Evolutionary conservation across 1,140 invertebrate species (phyloP).

Genomic region (Triops cancriformis): DNA sequence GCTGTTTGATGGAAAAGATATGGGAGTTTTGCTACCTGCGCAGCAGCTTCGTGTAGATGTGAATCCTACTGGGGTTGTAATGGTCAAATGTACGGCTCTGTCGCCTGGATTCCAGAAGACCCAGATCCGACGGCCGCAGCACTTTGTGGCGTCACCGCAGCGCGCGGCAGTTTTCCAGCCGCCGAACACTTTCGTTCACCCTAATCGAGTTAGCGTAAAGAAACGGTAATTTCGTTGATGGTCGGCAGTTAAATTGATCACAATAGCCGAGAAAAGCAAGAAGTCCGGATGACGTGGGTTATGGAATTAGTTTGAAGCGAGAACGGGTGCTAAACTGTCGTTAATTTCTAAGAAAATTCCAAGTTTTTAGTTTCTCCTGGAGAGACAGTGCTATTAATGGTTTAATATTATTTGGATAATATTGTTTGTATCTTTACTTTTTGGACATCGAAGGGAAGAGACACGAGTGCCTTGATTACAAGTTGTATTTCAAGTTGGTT

Average conservation of each 20-base stretch:
- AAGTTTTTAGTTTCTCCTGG: neutral
- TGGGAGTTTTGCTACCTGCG: slow-evolving; percentile 68
- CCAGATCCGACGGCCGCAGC: neutral
- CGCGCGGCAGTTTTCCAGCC: neutral
- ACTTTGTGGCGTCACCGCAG: neutral
- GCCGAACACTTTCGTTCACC: neutral
- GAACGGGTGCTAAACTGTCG: neutral
- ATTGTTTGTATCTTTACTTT: neutral
- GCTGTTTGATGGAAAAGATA: slow-evolving; percentile 75
- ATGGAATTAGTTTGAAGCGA: neutral
- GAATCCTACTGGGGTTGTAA: slow-evolving; percentile 63
- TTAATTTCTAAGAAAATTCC: neutral
- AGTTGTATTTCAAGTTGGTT: too few relatives aligned
- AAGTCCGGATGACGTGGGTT: neutral
- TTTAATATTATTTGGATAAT: neutral
- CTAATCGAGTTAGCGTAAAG: neutral
- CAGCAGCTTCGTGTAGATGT: slow-evolving; percentile 88
- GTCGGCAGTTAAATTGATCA: neutral
- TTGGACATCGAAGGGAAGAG: neutral
- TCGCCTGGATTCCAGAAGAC: neutral
- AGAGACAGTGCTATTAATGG: neutral
- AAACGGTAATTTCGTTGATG: neutral
- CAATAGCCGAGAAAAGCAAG: neutral
- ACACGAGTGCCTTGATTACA: neutral
- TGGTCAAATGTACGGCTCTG: slow-evolving; percentile 25